These are phyloP conservation scores for Leptinotarsa peninsularis DNA, from an alignment of 2,888 invertebrate genomes.

Conservation along the genomic window DNA sequence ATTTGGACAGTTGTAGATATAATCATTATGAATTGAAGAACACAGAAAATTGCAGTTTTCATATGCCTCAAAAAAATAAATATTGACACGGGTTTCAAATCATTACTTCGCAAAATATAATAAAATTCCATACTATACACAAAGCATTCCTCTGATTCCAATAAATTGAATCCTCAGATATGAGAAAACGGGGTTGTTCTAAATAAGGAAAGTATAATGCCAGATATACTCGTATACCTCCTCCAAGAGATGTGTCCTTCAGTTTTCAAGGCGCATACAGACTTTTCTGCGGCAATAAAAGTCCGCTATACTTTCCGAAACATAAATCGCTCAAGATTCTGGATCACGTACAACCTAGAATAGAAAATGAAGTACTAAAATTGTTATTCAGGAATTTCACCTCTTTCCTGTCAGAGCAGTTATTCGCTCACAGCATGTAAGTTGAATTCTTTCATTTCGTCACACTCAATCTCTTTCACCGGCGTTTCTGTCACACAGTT, in stretches of 20 bases:
- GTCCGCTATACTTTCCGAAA: conserved; percentile 19
- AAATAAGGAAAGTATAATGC: conserved; percentile 9
- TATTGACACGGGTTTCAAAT: too few relatives aligned
- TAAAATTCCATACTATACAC: background rate
- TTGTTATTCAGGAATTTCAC: conserved; percentile 24
- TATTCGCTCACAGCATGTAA: conserved; percentile 4
- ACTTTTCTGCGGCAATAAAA: conserved; percentile 25
- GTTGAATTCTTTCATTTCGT: background rate
- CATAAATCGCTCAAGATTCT: conserved; percentile 26
- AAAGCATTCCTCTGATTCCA: background rate
- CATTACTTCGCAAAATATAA: background rate
- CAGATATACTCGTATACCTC: conserved; percentile 15
- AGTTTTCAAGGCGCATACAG: conserved; percentile 2
- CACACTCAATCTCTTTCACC: background rate
- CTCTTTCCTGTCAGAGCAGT: background rate
- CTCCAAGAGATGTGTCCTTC: conserved; percentile 11
- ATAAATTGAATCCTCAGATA: background rate
- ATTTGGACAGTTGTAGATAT: too few relatives aligned
- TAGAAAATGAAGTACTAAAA: conserved; percentile 26
- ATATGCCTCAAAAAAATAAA: too few relatives aligned
- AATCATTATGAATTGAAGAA: too few relatives aligned
- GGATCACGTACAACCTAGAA: conserved; percentile 25
- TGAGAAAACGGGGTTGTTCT: conserved; percentile 9
- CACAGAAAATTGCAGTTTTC: too few relatives aligned
- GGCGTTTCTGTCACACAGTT: background rate